Percentiles rank a stretch among this genome's conserved stretches.
phyloP scores from a whole-genome alignment of 2,888 invertebrate genomes.

The Eutolmus rufibarbis region DNA sequence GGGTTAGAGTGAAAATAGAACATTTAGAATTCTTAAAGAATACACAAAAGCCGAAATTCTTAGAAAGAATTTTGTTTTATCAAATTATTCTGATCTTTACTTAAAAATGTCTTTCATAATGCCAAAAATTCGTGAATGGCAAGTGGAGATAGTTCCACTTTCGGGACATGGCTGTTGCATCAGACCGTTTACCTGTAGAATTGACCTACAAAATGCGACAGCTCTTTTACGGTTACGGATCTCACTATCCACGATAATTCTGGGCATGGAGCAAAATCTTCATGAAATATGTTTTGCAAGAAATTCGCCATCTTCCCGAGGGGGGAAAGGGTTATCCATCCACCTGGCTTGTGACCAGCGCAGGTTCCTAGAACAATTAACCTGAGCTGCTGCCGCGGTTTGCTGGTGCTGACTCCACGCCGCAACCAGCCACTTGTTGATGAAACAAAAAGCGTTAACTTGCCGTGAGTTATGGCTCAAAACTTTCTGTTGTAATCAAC shows the following conservation, averaged over 20 bases:
- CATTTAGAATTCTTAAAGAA: background rate
- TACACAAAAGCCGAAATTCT: background rate
- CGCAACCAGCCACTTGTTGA: background rate
- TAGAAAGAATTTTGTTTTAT: background rate
- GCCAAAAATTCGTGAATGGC: background rate
- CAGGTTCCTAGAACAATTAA: background rate
- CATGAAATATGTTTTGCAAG: background rate
- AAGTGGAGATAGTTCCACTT: background rate
- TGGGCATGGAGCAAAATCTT: background rate
- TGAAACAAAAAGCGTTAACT: background rate
- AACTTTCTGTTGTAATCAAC: background rate
- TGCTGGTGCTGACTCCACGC: background rate
- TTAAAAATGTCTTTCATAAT: background rate
- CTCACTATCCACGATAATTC: background rate
- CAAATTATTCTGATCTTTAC: background rate
- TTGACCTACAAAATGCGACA: background rate
- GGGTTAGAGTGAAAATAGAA: background rate
- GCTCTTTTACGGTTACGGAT: background rate
- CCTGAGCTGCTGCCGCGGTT: background rate
- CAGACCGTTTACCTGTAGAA: background rate
- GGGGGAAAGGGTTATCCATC: background rate
- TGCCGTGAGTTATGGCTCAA: background rate
- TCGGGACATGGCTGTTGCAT: background rate
- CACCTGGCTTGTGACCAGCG: background rate
- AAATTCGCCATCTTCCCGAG: background rate